A percentile compares a stretch with the other conserved stretches of the same genome.
Conservation (phyloP, 2,113 vertebrate genomes). For the Hippocampus guttulatus region DNA sequence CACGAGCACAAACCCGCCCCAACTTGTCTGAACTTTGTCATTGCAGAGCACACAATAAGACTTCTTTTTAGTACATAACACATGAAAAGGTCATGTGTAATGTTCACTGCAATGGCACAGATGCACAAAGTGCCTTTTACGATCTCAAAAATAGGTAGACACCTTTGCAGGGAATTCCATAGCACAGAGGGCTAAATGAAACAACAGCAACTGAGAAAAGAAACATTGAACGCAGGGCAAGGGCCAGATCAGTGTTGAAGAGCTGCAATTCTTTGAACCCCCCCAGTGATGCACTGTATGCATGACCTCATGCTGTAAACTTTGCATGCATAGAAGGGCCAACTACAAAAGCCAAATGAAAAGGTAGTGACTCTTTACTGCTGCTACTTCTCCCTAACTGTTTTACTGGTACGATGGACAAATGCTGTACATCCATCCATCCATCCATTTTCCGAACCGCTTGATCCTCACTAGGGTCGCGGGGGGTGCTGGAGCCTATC, state of each 20-base stretch:
- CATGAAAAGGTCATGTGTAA: slow-evolving; percentile 12
- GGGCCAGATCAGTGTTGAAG: not conserved
- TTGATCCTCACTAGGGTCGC: too few species aligned
- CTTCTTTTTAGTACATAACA: slow-evolving; percentile 21
- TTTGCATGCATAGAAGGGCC: not conserved
- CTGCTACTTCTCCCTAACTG: not conserved
- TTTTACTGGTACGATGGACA: not conserved
- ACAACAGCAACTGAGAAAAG: not conserved
- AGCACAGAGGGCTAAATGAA: not conserved
- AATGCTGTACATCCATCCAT: not conserved
- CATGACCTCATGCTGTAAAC: slow-evolving; percentile 1
- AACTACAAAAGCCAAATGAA: not conserved
- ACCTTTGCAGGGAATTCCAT: not conserved
- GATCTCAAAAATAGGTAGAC: not conserved
- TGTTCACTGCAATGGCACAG: slow-evolving; percentile 7
- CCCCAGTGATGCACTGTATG: not conserved
- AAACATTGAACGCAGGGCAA: not conserved
- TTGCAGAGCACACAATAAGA: slow-evolving; percentile 39
- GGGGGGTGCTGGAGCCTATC: too few species aligned
- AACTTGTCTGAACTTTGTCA: slow-evolving; percentile 34
- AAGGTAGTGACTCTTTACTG: not conserved
- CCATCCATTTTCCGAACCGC: too few species aligned
- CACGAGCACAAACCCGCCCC: slow-evolving; percentile 22
- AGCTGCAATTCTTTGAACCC: not conserved
- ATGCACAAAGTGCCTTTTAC: not conserved